A percentile compares a stretch with the other conserved stretches of the same genome.
Evolutionary conservation across 2,888 invertebrate genomes (phyloP).

Genomic region (Drosophila formosana): DNA sequence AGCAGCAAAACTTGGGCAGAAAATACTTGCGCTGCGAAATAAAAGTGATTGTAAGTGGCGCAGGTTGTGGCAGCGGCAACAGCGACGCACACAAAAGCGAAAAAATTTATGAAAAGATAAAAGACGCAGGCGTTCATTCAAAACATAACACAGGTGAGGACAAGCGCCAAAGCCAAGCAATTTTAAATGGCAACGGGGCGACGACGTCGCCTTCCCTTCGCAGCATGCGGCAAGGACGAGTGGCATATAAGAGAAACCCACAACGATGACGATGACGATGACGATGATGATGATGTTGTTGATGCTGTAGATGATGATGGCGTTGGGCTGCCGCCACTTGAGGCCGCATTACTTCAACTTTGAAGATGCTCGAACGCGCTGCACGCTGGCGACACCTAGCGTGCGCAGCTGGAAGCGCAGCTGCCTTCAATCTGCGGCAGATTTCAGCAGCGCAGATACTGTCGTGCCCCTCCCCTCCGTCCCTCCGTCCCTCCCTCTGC

Average conservation of each 20-base stretch:
- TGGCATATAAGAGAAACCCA: slow-evolving; percentile 22
- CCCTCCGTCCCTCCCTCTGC: not conserved
- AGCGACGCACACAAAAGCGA: slow-evolving; percentile 49
- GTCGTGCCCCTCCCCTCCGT: not conserved
- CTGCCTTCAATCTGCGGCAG: slow-evolving; percentile 20
- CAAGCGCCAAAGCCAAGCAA: slow-evolving; percentile 74
- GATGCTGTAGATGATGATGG: slow-evolving; percentile 4
- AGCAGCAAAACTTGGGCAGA: slow-evolving; percentile 17
- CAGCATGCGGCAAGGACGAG: slow-evolving; percentile 39
- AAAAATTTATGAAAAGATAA: slow-evolving; percentile 75
- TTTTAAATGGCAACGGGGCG: slow-evolving; percentile 72
- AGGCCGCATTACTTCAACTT: slow-evolving; percentile 82
- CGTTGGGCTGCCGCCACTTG: slow-evolving; percentile 67
- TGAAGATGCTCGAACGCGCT: slow-evolving; percentile 77
- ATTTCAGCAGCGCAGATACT: slow-evolving; percentile 8
- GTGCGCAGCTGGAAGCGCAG: slow-evolving; percentile 76
- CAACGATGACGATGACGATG: slow-evolving; percentile 5
- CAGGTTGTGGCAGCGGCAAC: slow-evolving; percentile 28
- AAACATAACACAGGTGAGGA: slow-evolving; percentile 79
- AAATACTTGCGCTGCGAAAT: slow-evolving; percentile 66
- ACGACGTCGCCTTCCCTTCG: not conserved
- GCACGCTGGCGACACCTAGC: slow-evolving; percentile 76
- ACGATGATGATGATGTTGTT: slow-evolving; percentile 10
- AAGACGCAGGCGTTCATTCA: slow-evolving; percentile 79
- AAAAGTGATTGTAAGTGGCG: slow-evolving; percentile 78